Percentiles rank a stretch among this genome's conserved stretches.
Evolutionary conservation across 2,797 vertebrate genomes (phyloP).

Genomic region (Microchirus variegatus): DNA sequence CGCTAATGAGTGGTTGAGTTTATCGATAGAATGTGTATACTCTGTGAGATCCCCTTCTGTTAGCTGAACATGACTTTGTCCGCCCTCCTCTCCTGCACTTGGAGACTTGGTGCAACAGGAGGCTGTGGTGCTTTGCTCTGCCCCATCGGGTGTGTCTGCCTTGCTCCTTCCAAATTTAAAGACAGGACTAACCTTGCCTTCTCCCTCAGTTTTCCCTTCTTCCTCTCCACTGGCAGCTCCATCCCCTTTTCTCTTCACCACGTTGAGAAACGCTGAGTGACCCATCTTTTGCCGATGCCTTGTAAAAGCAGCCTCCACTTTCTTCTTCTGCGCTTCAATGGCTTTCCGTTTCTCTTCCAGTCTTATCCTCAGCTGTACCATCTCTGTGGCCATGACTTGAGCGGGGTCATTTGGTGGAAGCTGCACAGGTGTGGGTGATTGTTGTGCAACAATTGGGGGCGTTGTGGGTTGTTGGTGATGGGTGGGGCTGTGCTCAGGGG

Average conservation of each 20-base stretch:
- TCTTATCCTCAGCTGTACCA: constrained; percentile 95
- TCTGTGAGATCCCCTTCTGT: constrained; percentile 90
- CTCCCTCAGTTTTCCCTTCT: constrained; percentile 80
- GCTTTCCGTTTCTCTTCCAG: constrained; percentile 96
- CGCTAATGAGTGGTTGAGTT: constrained; percentile 91
- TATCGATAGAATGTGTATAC: constrained; percentile 96
- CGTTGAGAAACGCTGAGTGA: constrained; percentile 93
- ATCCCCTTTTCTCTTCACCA: constrained; percentile 94
- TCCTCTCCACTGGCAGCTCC: constrained; percentile 84
- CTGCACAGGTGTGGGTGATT: constrained; percentile 47
- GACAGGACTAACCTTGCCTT: constrained; percentile 66
- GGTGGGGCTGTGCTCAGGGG: constrained; percentile 86
- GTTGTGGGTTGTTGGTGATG: constrained; percentile 75
- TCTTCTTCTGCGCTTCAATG: constrained; percentile 98
- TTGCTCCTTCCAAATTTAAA: constrained; percentile 81
- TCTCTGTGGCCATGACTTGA: constrained; percentile 95
- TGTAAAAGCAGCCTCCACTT: constrained; percentile 95
- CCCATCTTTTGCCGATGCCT: constrained; percentile 96
- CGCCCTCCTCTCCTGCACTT: constrained; percentile 71
- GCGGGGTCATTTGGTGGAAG: constrained; percentile 87
- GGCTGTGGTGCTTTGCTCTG: constrained; percentile 69
- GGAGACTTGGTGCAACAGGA: constrained; percentile 86
- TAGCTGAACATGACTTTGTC: constrained; percentile 56
- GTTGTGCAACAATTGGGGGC: constrained; percentile 20
- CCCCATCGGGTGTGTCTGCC: constrained; percentile 84